Base-by-base conservation (phyloP, 2,113 vertebrate species). In the Charadrius vociferus region DNA sequence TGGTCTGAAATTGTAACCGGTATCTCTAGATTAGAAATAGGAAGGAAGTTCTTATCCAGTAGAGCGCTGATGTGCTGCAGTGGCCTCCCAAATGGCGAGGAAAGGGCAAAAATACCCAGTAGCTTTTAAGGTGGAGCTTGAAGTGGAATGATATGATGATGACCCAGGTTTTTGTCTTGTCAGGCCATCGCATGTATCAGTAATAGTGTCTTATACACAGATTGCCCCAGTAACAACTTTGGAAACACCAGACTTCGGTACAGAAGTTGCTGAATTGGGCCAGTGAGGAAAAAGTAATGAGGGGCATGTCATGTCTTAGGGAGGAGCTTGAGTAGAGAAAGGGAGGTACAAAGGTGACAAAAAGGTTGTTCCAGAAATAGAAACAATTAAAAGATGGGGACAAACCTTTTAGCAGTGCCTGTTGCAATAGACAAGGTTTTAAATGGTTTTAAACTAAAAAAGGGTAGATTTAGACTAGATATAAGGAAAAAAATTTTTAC, bases 231-330 rank as follows among this genome's bases (percentile, higher is more conserved):
- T 53, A 58, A 37, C 30, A 90, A 12, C 49, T 73, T 49, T 10
- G 22, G 14, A 49, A 93, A 50, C 8, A 36, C 8, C 7, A 56
- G 22, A 39, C 17, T 90, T 75, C 3, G 16, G 12, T 41, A 49
- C 15, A 52, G 26, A 59, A 55, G 43, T 71, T 79, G 61, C 67
- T 75, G 47, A 61, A 75, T 37, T 63, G 53, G 56, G 12, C 37
- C 52, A 72, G 16, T 0, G 0, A 80, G 24, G 24, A 39, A 70
- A 43, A 89, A 62, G 12, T 26, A 45, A 15, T 1, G 5, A 34
- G 12, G 6, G 3, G 45, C 0, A 0, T 56, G 8, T 37, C 0
- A 0, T 56, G 26, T 75, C 36, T 56, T 90, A 47, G 15, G 14
- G 21, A 85, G 27, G 66, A 79, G 16, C 14, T 43, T 67, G 4